Evolutionary conservation across 2,888 invertebrate genomes (phyloP), one percentile per base, ranked within the genome.

Genomic region (Pheosia tremula): DNA sequence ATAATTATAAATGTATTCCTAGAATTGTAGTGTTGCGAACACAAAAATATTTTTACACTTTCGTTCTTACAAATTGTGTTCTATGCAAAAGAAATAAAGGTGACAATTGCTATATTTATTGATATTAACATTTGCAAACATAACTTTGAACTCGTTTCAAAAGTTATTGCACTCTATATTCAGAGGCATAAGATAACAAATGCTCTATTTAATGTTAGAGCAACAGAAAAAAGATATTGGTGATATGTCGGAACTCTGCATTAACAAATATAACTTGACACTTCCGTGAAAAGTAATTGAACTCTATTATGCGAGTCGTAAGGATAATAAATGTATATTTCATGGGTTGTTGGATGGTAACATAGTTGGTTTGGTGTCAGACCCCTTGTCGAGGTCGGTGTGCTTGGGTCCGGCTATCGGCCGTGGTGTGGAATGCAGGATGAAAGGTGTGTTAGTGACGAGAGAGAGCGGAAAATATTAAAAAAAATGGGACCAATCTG

Each of bases 401-500:
- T 49, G 62, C 75, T 79, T 77, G 77, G 70, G 80, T 82, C 80
- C 83, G 81, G 81, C 74, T 13, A 43, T 55, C 78, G 84, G 72
- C 88, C 85, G 79, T 84, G 87, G 67, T 69, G 60, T 65, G 85
- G 89, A 86, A 88, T 89, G 89, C 72, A 66, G 78, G 77, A 85
- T 83, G 82, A 85, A 83, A 83, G 85, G 83, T 68, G 67, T 56
- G 60, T 24, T 43, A 47, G 74, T 73, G 62, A 77, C 81, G 81
- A 63, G 53, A 58, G 58, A 52, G 53, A 47, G 47, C 49, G 47
- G 47, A 3, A 6, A 47, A 11, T 45, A 45, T 9, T 5, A 8
- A 10, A 9, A 45, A 45, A 8, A 39, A 5, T 39, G 39, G 39
- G 4, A 39, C 6, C 6, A 39, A 4, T 39, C 6, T 39, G 6